These are phyloP conservation scores for Sciurus carolinensis DNA, from an alignment of 2,797 vertebrate genomes.

Conservation along the genomic window DNA sequence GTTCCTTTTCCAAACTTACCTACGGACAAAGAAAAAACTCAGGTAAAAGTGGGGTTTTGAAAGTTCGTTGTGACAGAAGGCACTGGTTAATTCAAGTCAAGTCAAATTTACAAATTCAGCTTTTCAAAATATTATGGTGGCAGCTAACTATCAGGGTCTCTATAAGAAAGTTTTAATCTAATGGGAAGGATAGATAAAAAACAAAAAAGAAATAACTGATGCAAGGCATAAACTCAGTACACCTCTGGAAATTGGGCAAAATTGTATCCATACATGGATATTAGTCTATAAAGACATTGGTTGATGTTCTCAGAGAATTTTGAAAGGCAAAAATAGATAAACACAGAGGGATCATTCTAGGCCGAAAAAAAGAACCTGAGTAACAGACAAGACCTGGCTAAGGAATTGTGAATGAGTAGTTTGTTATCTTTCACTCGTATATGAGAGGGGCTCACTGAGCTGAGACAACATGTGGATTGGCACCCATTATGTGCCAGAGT, in stretches of 20 bases:
- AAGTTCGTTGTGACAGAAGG: neutral
- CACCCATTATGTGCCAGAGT: neutral
- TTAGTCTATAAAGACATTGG: neutral
- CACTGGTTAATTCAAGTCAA: constrained; percentile 42
- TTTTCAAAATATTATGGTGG: constrained; percentile 23
- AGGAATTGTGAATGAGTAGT: neutral
- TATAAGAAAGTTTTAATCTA: constrained; percentile 28
- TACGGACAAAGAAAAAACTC: constrained; percentile 99
- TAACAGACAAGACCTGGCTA: neutral
- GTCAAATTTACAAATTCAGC: neutral
- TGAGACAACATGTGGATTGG: neutral
- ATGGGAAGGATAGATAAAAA: neutral
- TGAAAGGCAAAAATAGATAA: constrained; percentile 6
- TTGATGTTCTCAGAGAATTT: neutral
- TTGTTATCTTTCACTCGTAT: neutral
- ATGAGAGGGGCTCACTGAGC: neutral
- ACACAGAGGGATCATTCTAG: neutral
- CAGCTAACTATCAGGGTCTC: neutral
- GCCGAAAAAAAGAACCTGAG: neutral
- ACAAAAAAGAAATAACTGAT: neutral
- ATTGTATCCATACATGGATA: neutral
- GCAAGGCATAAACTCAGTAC: neutral
- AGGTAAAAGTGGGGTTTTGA: constrained; percentile 89
- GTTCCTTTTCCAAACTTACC: constrained; percentile 98
- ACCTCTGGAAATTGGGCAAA: neutral